Evolutionary conservation across 2,797 vertebrate species (phyloP), one percentile per base, ranked within the genome.

Genomic region (Phataginus tricuspis): DNA sequence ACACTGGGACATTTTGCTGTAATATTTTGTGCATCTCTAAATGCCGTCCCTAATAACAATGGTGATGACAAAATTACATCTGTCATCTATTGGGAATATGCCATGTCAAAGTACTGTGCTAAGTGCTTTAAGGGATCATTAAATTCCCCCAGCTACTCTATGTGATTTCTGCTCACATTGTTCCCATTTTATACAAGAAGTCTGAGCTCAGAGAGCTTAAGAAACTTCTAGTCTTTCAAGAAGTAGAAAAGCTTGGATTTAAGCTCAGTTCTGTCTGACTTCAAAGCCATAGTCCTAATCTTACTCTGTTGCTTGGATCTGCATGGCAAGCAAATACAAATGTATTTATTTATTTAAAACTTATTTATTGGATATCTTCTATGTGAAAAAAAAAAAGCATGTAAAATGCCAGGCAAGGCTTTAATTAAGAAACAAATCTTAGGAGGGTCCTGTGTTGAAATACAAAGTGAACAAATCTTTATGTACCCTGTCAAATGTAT

Each of bases 311-410:
- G 7, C 13, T 29, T 74, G n/a, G 45, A 53, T 86, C 45, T 82
- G 31, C 31, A 55, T 72, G 29, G 3, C 15, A 2, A 75, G 9
- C 21, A 88, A 51, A 71, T 34, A 80, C 79, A n/a, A 91, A 80
- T 34, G 11, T 85, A 13, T 79, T 80, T 86, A 74, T 95, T 75
- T 84, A 63, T 82, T 94, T 92, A 90, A 74, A 63, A 83, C 12
- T 25, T 82, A 71, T 59, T 77, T 88, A 72, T 78, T 78, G 27
- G 42, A 19, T 75, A 86, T 31, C 16, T 59, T 16, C 29, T 80
- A 23, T 49, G 7, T 49, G 10, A 53, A 49, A 85, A 51, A 49
- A 85, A 51, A 5, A 61, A 68, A 39, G 15, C 5, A 16, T 45
- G 11, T 75, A 71, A 69, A 84, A 61, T 74, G 34, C 88, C 31